Conservation (phyloP, 2,888 invertebrate genomes). For the Pachymerium ferrugineum region DNA sequence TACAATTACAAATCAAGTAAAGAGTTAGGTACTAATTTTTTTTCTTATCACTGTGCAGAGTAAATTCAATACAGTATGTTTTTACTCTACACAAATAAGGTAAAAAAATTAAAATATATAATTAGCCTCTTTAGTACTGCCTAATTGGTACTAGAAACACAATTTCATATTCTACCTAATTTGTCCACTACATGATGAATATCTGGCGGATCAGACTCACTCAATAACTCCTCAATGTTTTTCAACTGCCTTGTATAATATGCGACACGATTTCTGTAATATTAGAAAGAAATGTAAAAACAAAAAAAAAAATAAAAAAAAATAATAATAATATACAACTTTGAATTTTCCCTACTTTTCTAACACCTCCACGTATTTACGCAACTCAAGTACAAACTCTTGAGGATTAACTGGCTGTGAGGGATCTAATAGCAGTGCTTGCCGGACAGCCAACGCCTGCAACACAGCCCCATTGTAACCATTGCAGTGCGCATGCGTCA, state of each 20-base stretch:
- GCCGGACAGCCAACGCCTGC: conserved; percentile 46
- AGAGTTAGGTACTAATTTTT: too few species aligned
- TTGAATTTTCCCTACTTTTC: conserved; percentile 40
- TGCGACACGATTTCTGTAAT: neutral
- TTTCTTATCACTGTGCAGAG: too few species aligned
- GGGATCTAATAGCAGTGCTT: conserved; percentile 40
- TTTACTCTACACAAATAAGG: too few species aligned
- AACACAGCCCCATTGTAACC: conserved; percentile 50
- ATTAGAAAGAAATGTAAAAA: neutral
- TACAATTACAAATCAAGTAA: conserved; percentile 42
- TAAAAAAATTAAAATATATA: too few species aligned
- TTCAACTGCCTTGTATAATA: neutral
- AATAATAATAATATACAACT: too few species aligned
- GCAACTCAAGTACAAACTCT: conserved; percentile 53
- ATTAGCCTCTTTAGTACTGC: too few species aligned
- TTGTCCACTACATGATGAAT: neutral
- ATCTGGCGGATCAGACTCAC: neutral
- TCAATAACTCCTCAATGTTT: neutral
- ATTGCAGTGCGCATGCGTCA: conserved; percentile 57
- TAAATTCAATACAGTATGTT: too few species aligned
- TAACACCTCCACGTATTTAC: conserved; percentile 52
- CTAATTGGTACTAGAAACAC: too few species aligned
- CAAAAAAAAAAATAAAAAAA: too few species aligned
- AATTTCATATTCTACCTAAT: neutral
- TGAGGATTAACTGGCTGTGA: conserved; percentile 53